phyloP scores from a whole-genome alignment of 2,888 invertebrate genomes.

The Dascillus cervinus region DNA sequence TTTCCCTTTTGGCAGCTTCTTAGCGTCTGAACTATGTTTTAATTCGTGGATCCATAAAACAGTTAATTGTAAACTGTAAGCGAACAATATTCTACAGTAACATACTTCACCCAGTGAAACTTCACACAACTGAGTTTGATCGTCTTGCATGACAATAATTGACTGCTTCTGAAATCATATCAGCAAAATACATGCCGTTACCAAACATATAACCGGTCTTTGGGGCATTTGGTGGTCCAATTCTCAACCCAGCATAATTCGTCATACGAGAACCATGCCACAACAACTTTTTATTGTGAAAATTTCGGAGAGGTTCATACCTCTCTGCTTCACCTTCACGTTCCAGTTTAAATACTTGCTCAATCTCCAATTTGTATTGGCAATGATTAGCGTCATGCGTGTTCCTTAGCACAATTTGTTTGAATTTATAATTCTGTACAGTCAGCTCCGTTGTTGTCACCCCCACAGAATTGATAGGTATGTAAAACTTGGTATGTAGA shows the following conservation, averaged over 20 bases:
- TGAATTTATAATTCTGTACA: too few species aligned
- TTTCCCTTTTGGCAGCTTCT: constrained; percentile 59
- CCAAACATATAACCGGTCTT: not conserved
- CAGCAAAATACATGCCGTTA: not conserved
- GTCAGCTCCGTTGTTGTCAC: too few species aligned
- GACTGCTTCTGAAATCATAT: not conserved
- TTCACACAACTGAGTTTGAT: not conserved
- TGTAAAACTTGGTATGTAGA: too few species aligned
- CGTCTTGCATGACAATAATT: not conserved
- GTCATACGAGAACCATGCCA: not conserved
- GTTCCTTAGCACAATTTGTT: too few species aligned
- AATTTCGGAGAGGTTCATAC: not conserved
- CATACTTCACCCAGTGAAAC: not conserved
- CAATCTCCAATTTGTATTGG: not conserved
- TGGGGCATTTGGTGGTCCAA: not conserved
- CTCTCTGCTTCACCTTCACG: not conserved
- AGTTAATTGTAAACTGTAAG: too few species aligned
- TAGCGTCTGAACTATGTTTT: not conserved
- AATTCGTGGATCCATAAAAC: not conserved
- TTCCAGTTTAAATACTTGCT: not conserved
- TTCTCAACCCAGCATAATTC: not conserved
- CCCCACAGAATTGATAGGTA: too few species aligned
- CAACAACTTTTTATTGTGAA: not conserved
- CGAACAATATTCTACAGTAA: not conserved
- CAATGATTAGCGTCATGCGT: not conserved